phyloP scores from a whole-genome alignment of 2,888 invertebrate genomes.

The Phytoseiulus persimilis region DNA sequence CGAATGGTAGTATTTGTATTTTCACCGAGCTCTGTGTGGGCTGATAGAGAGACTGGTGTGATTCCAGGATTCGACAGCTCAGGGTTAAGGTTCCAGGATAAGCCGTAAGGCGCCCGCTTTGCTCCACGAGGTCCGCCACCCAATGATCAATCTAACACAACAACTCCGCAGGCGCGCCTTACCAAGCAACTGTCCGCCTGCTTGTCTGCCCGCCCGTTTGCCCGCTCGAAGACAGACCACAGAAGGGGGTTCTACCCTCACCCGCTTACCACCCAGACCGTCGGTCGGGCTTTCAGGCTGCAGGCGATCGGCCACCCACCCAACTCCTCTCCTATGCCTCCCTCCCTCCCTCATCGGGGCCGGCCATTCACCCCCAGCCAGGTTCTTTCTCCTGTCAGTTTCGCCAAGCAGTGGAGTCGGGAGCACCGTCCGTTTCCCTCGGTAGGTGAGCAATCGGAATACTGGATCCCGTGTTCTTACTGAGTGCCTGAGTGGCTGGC shows the following conservation, averaged over 20 bases:
- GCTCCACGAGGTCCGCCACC: background rate
- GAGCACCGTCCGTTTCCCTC: slow-evolving; percentile 5
- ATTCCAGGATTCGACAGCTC: too few relatives aligned
- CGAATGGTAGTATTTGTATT: too few relatives aligned
- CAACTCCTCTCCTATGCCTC: background rate
- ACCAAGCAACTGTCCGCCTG: background rate
- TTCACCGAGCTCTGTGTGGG: too few relatives aligned
- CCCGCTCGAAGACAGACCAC: background rate
- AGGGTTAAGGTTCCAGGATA: too few relatives aligned
- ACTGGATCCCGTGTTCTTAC: background rate
- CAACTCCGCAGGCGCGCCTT: background rate
- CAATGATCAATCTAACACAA: background rate
- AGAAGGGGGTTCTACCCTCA: background rate
- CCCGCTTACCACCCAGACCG: background rate
- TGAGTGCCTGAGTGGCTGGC: background rate
- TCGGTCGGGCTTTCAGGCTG: background rate
- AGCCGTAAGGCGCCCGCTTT: too few relatives aligned
- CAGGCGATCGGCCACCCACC: slow-evolving; percentile 5
- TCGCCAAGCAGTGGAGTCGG: background rate
- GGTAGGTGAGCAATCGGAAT: background rate
- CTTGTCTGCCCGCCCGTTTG: background rate
- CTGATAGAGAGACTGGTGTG: too few relatives aligned
- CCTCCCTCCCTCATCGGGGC: background rate
- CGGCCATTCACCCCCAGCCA: slow-evolving; percentile 5
- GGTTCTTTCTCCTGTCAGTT: background rate